Percentiles rank a stretch among this genome's conserved stretches.
Conservation (phyloP, 2,113 vertebrate species). For the Cochlearius cochlearius region DNA sequence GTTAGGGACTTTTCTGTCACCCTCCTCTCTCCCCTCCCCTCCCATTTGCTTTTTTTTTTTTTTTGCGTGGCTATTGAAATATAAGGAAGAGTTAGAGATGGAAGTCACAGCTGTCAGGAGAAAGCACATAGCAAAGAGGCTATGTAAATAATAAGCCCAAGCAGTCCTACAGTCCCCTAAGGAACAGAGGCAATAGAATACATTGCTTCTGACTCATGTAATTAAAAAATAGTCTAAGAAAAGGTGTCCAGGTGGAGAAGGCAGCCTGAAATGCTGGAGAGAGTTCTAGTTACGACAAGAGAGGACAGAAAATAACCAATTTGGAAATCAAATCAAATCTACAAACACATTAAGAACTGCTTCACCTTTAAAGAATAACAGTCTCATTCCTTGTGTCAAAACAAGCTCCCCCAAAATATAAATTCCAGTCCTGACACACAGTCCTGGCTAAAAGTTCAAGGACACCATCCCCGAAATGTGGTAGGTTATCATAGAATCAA, state of each 20-base stretch:
- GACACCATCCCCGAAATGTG: not conserved
- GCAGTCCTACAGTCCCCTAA: not conserved
- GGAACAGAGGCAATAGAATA: not conserved
- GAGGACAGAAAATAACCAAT: not conserved
- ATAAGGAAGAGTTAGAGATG: not conserved
- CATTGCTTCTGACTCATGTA: not conserved
- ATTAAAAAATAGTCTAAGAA: not conserved
- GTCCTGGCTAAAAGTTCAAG: not conserved
- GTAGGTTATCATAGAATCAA: not conserved
- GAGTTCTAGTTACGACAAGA: not conserved
- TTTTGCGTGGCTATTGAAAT: not conserved
- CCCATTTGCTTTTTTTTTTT: not conserved
- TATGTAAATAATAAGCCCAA: not conserved
- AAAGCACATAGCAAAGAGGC: not conserved
- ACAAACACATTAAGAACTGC: not conserved
- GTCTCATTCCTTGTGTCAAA: not conserved
- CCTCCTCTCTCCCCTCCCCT: fast-evolving
- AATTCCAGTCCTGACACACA: not conserved
- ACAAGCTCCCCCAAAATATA: not conserved
- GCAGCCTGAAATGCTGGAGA: not conserved
- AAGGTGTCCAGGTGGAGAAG: not conserved
- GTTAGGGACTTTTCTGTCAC: not conserved
- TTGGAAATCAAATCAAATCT: not conserved
- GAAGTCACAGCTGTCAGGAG: not conserved
- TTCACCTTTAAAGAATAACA: not conserved